phyloP scores from a whole-genome alignment of 2,113 vertebrate genomes.

The Prunella himalayana region DNA sequence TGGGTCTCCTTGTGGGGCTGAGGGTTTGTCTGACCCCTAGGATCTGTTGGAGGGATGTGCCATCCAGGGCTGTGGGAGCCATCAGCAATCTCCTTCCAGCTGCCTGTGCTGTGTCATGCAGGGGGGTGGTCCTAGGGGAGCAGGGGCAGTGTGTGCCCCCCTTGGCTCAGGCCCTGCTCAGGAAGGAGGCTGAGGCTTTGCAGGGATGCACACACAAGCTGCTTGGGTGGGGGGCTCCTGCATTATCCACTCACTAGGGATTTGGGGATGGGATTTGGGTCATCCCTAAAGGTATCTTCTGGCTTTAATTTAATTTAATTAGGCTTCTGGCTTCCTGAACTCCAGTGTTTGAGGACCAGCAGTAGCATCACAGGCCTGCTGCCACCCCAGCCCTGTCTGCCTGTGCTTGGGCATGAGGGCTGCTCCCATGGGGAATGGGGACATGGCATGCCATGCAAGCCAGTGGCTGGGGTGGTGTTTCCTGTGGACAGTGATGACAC shows the following conservation, averaged over 20 bases:
- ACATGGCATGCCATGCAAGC: not conserved
- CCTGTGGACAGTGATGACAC: not conserved
- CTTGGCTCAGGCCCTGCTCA: not conserved
- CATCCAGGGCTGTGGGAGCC: not conserved
- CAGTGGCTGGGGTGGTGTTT: not conserved
- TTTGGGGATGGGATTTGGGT: not conserved
- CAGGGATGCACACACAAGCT: not conserved
- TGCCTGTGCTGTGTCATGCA: not conserved
- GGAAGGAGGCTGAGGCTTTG: not conserved
- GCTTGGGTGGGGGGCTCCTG: no score
- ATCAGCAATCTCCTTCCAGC: not conserved
- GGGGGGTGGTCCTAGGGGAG: not conserved
- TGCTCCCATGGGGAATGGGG: not conserved
- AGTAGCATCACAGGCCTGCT: not conserved
- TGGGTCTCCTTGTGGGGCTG: no score
- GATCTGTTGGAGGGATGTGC: not conserved
- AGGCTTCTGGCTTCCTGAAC: not conserved
- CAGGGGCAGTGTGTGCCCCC: not conserved
- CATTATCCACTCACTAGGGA: not conserved
- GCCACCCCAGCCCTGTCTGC: rapidly evolving
- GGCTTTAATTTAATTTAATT: not conserved
- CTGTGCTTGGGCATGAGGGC: rapidly evolving
- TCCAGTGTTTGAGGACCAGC: not conserved
- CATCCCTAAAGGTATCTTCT: not conserved
- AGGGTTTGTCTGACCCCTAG: not conserved